Conservation (phyloP, 1,140 invertebrate genomes). For the Dreissena rostriformis region DNA sequence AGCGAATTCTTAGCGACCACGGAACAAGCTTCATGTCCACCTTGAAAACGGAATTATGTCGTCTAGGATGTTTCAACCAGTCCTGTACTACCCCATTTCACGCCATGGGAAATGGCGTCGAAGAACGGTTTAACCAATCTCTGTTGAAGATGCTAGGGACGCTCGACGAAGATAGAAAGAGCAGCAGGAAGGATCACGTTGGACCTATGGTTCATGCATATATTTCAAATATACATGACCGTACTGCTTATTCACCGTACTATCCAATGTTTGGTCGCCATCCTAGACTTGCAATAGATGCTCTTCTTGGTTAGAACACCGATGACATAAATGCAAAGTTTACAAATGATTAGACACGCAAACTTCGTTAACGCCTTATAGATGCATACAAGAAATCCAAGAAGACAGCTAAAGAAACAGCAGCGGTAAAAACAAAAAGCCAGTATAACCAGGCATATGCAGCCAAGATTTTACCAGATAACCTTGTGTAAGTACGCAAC, state of each 20-base stretch:
- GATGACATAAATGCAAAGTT: background rate
- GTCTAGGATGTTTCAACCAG: background rate
- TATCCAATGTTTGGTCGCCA: background rate
- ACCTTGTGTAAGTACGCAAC: constrained; percentile 6
- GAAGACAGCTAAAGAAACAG: background rate
- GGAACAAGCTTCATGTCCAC: background rate
- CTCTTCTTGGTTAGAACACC: background rate
- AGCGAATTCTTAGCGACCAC: background rate
- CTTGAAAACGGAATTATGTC: background rate
- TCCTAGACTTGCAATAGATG: background rate
- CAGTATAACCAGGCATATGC: background rate
- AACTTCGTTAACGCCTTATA: background rate
- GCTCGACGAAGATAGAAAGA: background rate
- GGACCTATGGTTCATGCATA: constrained; percentile 25
- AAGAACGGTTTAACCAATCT: background rate
- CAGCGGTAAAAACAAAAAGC: background rate
- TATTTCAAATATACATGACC: constrained; percentile 8
- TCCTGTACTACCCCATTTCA: background rate
- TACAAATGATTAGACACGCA: background rate
- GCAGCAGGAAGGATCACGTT: background rate
- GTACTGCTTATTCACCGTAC: constrained; percentile 8
- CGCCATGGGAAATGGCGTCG: background rate
- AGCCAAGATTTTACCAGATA: background rate
- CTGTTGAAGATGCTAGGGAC: background rate
- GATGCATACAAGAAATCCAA: background rate